These are phyloP conservation scores for Hofmannophila pseudospretella DNA, from an alignment of 2,888 invertebrate genomes.

Conservation along the genomic window DNA sequence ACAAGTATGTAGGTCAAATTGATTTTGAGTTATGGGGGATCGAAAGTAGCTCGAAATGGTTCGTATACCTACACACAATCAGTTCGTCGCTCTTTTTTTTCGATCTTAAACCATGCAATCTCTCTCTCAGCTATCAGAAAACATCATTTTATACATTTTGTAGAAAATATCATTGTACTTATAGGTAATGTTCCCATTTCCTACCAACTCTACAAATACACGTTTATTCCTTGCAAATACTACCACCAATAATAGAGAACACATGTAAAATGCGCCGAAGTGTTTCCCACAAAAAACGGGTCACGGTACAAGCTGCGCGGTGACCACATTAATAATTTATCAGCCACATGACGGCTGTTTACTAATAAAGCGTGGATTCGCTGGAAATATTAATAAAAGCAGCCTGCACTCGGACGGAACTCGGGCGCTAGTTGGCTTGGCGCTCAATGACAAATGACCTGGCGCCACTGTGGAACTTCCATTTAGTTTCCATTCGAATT, in stretches of 20 bases:
- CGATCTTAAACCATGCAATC: too few species aligned
- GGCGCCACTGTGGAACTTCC: slow-evolving; percentile 53
- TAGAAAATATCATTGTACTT: too few species aligned
- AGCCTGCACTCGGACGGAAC: slow-evolving; percentile 56
- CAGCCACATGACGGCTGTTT: slow-evolving; percentile 76
- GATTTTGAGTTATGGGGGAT: too few species aligned
- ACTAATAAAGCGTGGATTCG: slow-evolving; percentile 76
- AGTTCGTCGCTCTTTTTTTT: too few species aligned
- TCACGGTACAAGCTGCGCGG: slow-evolving; percentile 59
- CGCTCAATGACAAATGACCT: slow-evolving; percentile 70
- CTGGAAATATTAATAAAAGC: slow-evolving; percentile 75
- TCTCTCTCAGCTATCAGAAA: too few species aligned
- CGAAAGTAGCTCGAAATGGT: too few species aligned
- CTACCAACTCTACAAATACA: too few species aligned
- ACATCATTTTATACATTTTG: too few species aligned
- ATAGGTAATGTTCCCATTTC: too few species aligned
- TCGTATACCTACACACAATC: too few species aligned
- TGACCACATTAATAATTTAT: slow-evolving; percentile 77
- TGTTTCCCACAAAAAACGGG: slow-evolving; percentile 41
- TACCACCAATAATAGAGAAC: slow-evolving; percentile 18
- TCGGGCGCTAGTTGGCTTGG: slow-evolving; percentile 28
- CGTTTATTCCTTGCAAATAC: neutral
- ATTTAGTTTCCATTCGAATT: slow-evolving; percentile 69
- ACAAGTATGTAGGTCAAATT: too few species aligned
- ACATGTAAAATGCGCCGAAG: slow-evolving; percentile 25